Evolutionary conservation across 2,797 vertebrate species (phyloP).

Genomic region (Coranthus polyacanthus): DNA sequence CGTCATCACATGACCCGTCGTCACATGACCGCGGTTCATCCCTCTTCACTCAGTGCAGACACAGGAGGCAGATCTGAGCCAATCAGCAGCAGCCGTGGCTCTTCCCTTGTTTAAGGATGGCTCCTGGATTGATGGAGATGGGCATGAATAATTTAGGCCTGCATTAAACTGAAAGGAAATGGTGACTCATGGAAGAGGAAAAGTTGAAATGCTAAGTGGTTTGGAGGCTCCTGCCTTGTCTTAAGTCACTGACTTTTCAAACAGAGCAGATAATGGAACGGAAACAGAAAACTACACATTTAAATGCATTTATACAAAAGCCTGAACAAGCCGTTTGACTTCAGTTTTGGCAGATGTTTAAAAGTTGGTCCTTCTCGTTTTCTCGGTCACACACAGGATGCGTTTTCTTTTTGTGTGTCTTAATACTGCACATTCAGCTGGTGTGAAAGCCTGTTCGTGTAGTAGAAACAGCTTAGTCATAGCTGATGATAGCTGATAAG

Average conservation of each 20-base stretch:
- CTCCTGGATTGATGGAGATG: conserved; percentile 64
- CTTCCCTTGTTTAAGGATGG: conserved; percentile 47
- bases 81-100: conserved; percentile 41
- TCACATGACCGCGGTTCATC: neutral
- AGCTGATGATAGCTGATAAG: conserved; percentile 15
- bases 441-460: neutral
- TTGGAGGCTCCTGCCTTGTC: conserved; percentile 45
- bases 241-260: conserved; percentile 3
- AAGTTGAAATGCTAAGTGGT: conserved; percentile 70
- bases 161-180: conserved; percentile 72
- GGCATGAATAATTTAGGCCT: conserved; percentile 80
- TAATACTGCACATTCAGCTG: neutral
- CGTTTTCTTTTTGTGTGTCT: neutral
- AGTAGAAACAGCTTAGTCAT: conserved; percentile 13
- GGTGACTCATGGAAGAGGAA: conserved; percentile 73
- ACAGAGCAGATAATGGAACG: neutral
- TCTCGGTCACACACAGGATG: neutral
- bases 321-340: neutral
- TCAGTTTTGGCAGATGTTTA: conserved; percentile 6
- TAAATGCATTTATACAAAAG: neutral
- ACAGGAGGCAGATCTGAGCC: conserved; percentile 29
- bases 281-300: neutral
- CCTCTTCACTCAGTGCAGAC: conserved; percentile 23
- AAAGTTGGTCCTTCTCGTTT: neutral
- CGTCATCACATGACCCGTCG: too few relatives aligned